A percentile compares a stretch with the other conserved stretches of the same genome.
These are phyloP conservation scores for Albula goreensis DNA, from an alignment of 2,113 vertebrate genomes.

Conservation along the genomic window DNA sequence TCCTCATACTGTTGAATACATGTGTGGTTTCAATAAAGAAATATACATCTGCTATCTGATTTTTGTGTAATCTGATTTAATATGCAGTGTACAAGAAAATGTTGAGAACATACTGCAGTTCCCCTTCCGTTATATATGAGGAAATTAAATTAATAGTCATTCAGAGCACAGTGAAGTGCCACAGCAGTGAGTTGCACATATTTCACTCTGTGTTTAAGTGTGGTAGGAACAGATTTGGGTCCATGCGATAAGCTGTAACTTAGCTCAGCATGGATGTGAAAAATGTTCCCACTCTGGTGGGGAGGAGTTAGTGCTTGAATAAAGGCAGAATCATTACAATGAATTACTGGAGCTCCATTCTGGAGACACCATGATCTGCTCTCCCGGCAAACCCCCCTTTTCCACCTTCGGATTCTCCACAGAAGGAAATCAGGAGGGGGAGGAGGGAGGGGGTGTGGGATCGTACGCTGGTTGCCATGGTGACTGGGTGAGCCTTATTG, in stretches of 20 bases:
- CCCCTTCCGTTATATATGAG: neutral
- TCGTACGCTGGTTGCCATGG: conserved; percentile 58
- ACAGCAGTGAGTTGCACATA: neutral
- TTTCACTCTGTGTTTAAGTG: neutral
- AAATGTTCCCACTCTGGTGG: neutral
- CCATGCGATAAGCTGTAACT: neutral
- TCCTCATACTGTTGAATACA: neutral
- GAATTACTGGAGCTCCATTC: neutral
- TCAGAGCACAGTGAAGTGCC: neutral
- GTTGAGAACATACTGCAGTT: neutral
- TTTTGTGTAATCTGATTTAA: neutral
- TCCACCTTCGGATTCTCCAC: neutral
- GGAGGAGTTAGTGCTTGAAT: neutral
- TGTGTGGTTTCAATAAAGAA: neutral
- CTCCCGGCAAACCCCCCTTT: neutral
- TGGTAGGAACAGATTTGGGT: neutral
- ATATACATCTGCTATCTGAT: neutral
- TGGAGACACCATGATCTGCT: neutral
- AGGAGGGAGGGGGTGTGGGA: conserved; percentile 43
- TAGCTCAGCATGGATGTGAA: neutral
- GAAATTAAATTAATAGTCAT: neutral
- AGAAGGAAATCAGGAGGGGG: neutral
- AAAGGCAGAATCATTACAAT: neutral
- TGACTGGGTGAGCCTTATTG: conserved; percentile 55
- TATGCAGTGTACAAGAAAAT: neutral